phyloP scores from a whole-genome alignment of 1,140 invertebrate species.

The Leptestheria dahalacensis region DNA sequence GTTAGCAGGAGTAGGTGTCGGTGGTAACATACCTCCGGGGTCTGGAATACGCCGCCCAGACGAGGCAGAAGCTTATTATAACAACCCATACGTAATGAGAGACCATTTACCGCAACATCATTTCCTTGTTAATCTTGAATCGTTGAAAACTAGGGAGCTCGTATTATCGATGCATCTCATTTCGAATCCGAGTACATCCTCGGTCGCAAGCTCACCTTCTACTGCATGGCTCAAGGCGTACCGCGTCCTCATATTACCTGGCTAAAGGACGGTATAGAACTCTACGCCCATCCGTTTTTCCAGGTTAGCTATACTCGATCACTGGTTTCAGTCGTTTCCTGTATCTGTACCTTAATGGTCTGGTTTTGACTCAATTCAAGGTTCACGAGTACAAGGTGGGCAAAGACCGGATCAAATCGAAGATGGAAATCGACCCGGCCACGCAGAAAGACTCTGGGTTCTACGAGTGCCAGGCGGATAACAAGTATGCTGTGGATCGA shows the following conservation, averaged over 20 bases:
- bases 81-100: slow-evolving; percentile 54
- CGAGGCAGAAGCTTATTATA: slow-evolving; percentile 73
- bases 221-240: slow-evolving; percentile 37
- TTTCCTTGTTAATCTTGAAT: slow-evolving; percentile 7
- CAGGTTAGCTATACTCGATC: slow-evolving; percentile 29
- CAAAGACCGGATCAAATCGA: slow-evolving; percentile 35
- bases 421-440: slow-evolving; percentile 42
- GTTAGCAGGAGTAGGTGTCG: slow-evolving; percentile 9
- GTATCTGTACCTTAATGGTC: not conserved
- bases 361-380: slow-evolving; percentile 19
- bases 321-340: not conserved
- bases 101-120: not conserved
- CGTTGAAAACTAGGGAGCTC: slow-evolving; percentile 32
- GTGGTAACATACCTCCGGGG: not conserved
- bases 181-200: slow-evolving; percentile 43
- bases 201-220: slow-evolving; percentile 41
- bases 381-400: slow-evolving; percentile 36
- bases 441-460: slow-evolving; percentile 33
- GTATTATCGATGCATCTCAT: slow-evolving; percentile 39
- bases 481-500: slow-evolving; percentile 55
- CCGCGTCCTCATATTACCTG: slow-evolving; percentile 38
- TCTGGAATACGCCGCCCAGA: slow-evolving; percentile 36
- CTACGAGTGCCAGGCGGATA: slow-evolving; percentile 51
- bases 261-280: slow-evolving; percentile 41
- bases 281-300: slow-evolving; percentile 38